A percentile compares a stretch with the other conserved stretches of the same genome.
phyloP scores from a whole-genome alignment of 2,113 vertebrate species.

The Oreochromis niloticus region DNA sequence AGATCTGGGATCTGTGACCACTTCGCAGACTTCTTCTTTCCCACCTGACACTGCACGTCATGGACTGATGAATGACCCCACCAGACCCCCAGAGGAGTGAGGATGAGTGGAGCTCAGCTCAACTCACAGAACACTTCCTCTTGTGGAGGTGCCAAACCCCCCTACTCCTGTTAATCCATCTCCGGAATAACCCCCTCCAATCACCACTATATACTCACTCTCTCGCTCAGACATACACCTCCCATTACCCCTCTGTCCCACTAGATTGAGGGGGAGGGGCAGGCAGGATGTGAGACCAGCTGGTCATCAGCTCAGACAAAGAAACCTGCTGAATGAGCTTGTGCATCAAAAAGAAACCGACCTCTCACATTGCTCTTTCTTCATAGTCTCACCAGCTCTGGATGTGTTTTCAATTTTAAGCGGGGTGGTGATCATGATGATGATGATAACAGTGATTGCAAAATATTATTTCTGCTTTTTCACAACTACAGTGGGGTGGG shows the following conservation, averaged over 20 bases:
- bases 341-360: conserved; percentile 50
- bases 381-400: background rate
- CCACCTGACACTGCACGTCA: conserved; percentile 9
- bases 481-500: background rate
- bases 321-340: conserved; percentile 67
- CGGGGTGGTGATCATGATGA: background rate
- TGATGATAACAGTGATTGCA: background rate
- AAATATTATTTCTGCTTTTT: background rate
- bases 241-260: conserved; percentile 21
- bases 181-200: conserved; percentile 31
- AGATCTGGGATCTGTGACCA: background rate
- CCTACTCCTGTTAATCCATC: conserved; percentile 55
- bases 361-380: conserved; percentile 19
- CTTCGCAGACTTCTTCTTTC: background rate
- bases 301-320: conserved; percentile 73
- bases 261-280: conserved; percentile 18
- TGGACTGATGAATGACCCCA: background rate
- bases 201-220: background rate
- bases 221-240: background rate
- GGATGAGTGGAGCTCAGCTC: conserved; percentile 31
- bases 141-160: background rate
- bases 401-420: background rate
- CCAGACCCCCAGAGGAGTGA: background rate
- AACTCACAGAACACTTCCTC: conserved; percentile 5
- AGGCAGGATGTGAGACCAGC: conserved; percentile 70